phyloP scores from a whole-genome alignment of 2,888 invertebrate genomes.

The Troides aeacus region DNA sequence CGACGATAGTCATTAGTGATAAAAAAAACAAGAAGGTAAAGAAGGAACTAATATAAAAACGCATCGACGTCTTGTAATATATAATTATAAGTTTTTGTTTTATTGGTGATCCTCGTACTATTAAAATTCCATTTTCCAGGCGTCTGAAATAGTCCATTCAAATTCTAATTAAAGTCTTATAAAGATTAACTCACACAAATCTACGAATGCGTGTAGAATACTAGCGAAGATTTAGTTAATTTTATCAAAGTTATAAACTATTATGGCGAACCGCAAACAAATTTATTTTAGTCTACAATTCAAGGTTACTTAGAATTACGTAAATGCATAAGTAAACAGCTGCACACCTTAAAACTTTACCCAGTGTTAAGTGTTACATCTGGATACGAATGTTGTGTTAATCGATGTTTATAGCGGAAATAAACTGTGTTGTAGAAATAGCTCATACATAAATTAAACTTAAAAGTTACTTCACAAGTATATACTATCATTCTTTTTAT shows the following conservation, averaged over 20 bases:
- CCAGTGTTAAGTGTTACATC: background rate
- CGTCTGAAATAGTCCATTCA: no score
- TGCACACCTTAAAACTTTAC: background rate
- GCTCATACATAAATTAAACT: background rate
- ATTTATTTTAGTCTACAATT: background rate
- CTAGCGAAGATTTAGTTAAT: background rate
- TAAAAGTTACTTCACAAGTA: background rate
- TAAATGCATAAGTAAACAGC: background rate
- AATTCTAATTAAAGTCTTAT: no score
- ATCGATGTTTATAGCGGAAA: background rate
- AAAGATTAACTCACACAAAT: no score
- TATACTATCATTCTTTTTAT: background rate
- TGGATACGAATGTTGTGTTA: background rate
- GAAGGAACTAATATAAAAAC: no score
- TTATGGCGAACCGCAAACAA: background rate
- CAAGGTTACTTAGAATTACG: slow-evolving; percentile 1
- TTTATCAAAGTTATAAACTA: background rate
- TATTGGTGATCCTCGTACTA: no score
- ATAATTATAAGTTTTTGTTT: no score
- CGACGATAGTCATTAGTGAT: no score
- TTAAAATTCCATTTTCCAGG: no score
- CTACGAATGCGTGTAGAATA: no score
- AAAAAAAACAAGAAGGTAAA: no score
- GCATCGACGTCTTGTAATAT: no score
- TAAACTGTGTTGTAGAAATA: background rate